A percentile compares a stretch with the other conserved stretches of the same genome.
These are phyloP conservation scores for Zosterops lateralis DNA, from an alignment of 2,113 vertebrate genomes.

Conservation along the genomic window DNA sequence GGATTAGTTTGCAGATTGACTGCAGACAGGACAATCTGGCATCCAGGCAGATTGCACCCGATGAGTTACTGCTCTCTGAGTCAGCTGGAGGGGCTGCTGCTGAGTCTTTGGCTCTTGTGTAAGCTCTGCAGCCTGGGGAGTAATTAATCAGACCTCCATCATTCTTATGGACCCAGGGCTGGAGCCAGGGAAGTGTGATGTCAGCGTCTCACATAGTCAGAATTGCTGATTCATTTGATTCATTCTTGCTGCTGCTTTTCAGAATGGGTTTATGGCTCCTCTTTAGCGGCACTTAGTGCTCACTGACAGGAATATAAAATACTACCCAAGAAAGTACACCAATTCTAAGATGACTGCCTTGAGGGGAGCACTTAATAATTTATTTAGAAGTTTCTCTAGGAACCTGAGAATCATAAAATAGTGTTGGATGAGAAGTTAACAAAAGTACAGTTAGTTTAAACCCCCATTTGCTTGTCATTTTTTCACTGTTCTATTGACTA, in stretches of 20 bases:
- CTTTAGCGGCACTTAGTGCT: neutral
- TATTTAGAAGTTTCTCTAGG: neutral
- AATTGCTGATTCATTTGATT: slow-evolving; percentile 12
- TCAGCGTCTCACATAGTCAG: neutral
- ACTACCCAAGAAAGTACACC: neutral
- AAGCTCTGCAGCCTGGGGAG: neutral
- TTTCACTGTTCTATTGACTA: rapidly evolving
- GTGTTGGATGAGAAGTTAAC: neutral
- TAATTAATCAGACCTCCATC: slow-evolving; percentile 17
- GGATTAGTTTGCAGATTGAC: neutral
- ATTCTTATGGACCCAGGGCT: neutral
- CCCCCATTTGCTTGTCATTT: neutral
- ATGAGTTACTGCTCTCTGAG: neutral
- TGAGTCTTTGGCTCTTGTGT: neutral
- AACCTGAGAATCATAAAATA: neutral
- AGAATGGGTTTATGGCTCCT: neutral
- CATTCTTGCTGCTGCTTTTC: neutral
- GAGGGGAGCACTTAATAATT: neutral
- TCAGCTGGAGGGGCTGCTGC: slow-evolving; percentile 8
- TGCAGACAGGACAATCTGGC: neutral
- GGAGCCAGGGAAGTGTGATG: slow-evolving; percentile 9
- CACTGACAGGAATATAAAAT: neutral
- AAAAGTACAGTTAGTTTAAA: neutral
- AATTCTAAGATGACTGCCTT: neutral
- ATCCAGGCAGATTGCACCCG: neutral